Percentiles rank a stretch among this genome's conserved stretches.
phyloP scores from a whole-genome alignment of 2,113 vertebrate genomes.

The Chaetodon auriga region DNA sequence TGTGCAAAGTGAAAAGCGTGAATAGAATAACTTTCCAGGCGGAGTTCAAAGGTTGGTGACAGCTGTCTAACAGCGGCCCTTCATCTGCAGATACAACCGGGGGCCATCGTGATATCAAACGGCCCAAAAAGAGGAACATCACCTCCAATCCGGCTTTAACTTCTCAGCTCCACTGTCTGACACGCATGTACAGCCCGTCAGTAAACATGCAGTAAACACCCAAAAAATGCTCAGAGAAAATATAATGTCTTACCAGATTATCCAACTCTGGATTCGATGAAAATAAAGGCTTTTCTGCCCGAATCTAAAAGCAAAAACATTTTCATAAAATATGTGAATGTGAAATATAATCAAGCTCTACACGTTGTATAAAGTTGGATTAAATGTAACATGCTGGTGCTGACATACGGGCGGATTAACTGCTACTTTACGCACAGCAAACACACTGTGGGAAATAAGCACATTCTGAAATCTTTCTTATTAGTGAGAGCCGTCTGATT shows the following conservation, averaged over 20 bases:
- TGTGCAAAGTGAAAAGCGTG: slow-evolving; percentile 53
- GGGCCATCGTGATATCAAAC: slow-evolving; percentile 78
- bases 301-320: slow-evolving; percentile 90
- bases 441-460: slow-evolving; percentile 6
- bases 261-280: slow-evolving; percentile 99
- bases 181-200: slow-evolving; percentile 21
- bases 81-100: slow-evolving; percentile 72
- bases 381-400: neutral
- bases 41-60: slow-evolving; percentile 70
- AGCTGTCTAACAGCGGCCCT: slow-evolving; percentile 81
- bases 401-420: neutral
- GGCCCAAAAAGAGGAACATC: slow-evolving; percentile 69
- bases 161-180: slow-evolving; percentile 48
- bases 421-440: slow-evolving; percentile 28
- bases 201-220: slow-evolving; percentile 25
- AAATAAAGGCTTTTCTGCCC: slow-evolving; percentile 99
- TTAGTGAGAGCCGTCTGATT: neutral
- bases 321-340: slow-evolving; percentile 6
- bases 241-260: slow-evolving; percentile 96
- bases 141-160: slow-evolving; percentile 51
- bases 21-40: slow-evolving; percentile 66
- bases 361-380: neutral
- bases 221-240: neutral
- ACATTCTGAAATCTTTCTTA: neutral
- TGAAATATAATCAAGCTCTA: neutral